phyloP scores from a whole-genome alignment of 2,113 vertebrate species.

The Podilymbus podiceps region DNA sequence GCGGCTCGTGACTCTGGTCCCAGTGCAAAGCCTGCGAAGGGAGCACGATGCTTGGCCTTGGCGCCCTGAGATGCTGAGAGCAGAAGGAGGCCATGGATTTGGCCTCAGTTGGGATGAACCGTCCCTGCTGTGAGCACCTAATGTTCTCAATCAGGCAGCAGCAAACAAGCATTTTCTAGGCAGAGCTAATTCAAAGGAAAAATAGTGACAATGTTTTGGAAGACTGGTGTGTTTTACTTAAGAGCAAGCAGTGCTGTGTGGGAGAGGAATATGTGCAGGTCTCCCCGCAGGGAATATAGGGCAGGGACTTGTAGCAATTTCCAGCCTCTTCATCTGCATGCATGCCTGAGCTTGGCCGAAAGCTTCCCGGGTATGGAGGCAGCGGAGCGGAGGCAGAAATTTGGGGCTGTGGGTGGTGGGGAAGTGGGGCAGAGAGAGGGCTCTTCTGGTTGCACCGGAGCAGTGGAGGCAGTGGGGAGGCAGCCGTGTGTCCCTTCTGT shows the following conservation, averaged over 20 bases:
- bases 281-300: rapidly evolving
- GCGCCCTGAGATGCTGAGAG: rapidly evolving
- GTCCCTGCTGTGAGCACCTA: background rate
- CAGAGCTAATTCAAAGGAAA: background rate
- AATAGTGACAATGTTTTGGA: background rate
- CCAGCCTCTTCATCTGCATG: rapidly evolving
- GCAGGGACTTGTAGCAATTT: background rate
- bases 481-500: no score
- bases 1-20: background rate
- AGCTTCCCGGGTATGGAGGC: background rate
- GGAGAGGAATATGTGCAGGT: background rate
- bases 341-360: background rate
- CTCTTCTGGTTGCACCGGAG: background rate
- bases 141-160: background rate
- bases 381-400: background rate
- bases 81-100: rapidly evolving
- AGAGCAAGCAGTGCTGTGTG: rapidly evolving
- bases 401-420: background rate
- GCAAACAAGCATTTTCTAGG: background rate
- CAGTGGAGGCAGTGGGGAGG: no score
- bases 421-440: background rate
- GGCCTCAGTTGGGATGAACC: background rate
- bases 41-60: rapidly evolving
- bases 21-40: background rate
- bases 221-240: background rate